Evolutionary conservation across 2,888 invertebrate genomes (phyloP), one percentile per base, ranked within the genome.

Genomic region (Oasisia sp.): DNA sequence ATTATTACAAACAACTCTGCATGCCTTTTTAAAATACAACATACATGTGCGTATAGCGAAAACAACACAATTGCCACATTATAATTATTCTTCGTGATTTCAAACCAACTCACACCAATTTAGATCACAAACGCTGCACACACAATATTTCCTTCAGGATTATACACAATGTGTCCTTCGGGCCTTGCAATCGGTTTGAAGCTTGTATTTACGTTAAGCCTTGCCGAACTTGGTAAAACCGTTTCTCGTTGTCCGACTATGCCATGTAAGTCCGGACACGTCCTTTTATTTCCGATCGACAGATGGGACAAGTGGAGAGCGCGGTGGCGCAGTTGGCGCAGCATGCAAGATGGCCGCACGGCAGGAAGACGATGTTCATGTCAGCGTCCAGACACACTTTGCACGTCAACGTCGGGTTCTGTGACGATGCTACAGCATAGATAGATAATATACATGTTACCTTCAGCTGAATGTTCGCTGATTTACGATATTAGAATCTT

Each of bases 361-460:
- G 99, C 94, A 99, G 97, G 97, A 99, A 99, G 93, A 99, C 98
- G 92, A 99, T 98, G 92, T 95, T 95, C 93, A 98, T 98, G 97
- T 99, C 99, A 94, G 97, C 97, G 96, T 99, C 99, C 98, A 99
- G 98, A 96, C 99, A 99, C 94, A 99, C 98, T 97, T 99, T 99
- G 96, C 99, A 99, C 3, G 74, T 74, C 27, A 74, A 7, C 27
- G 74, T 74, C 7, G 74, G 74, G 74, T 19, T 74, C 74, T 27
- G 74, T 74, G 74, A 74, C 74, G 74, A 74, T 19, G 74, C 74
- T 74, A 74, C 74, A 74, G 7, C n/a, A 74, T 27, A 74, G 27
- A 74, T 27, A 74, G 27, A 74, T 7, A 74, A 74, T n/a, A 50
- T 14, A 50, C 50, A 50, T 9, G 9, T 50, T 50, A 14, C 14